These are phyloP conservation scores for Atta cephalotes DNA, from an alignment of 1,140 invertebrate species.

Conservation along the genomic window DNA sequence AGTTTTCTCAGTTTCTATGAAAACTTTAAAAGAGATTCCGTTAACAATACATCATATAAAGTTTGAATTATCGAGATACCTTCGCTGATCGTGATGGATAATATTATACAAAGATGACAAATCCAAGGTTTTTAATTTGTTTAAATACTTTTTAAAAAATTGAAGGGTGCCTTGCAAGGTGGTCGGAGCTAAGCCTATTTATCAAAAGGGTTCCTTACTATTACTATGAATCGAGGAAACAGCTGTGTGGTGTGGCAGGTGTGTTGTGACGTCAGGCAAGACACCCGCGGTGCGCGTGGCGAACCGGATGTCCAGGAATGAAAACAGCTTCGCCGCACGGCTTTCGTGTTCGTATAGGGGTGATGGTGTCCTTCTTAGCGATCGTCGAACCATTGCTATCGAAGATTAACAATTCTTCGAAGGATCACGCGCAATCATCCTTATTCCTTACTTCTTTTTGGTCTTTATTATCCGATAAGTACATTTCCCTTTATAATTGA, in stretches of 20 bases:
- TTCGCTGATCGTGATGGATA: not conserved
- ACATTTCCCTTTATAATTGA: not conserved
- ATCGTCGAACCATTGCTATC: slow-evolving; percentile 16
- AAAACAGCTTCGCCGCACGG: slow-evolving; percentile 61
- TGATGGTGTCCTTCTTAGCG: not conserved
- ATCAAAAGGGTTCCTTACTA: slow-evolving; percentile 51
- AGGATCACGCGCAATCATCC: not conserved
- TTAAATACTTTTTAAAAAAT: slow-evolving; percentile 19
- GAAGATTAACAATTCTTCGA: slow-evolving; percentile 26
- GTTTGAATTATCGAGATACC: not conserved
- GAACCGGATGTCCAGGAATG: slow-evolving; percentile 74
- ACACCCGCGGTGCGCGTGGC: slow-evolving; percentile 83
- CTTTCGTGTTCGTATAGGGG: slow-evolving; percentile 25
- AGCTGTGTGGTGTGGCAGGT: slow-evolving; percentile 82
- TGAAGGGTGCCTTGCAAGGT: not conserved
- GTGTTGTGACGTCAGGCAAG: slow-evolving; percentile 81
- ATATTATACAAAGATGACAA: not conserved
- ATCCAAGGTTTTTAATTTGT: not conserved
- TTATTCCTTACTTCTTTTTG: not conserved
- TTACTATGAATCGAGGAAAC: slow-evolving; percentile 77
- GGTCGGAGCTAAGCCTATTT: slow-evolving; percentile 58
- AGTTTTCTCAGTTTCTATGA: not conserved
- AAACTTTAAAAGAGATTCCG: slow-evolving; percentile 7
- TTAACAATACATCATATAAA: not conserved
- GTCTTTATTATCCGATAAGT: not conserved